Base-by-base conservation (phyloP, 2,113 vertebrate genomes). In the Dipodomys spectabilis region DNA sequence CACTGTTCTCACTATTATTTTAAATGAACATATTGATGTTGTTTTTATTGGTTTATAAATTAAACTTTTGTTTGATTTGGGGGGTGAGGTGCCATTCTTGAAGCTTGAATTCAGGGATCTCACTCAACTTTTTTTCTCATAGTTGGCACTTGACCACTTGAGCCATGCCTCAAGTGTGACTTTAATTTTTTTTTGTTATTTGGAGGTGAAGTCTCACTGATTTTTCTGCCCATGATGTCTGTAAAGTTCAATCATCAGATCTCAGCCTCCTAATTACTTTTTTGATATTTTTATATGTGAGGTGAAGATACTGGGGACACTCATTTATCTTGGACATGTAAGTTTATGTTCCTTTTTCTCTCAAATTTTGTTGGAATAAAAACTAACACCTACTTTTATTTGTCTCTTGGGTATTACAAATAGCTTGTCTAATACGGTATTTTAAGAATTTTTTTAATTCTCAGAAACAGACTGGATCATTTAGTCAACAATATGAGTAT, bases 331-430 rank as follows among this genome's bases (percentile, higher is more conserved):
- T 82, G 57, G 79, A 62, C 16, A 11, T 86, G 32, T 13, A 79
- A 74, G 28, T 79, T 53, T 1, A 20, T 9, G 4, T 64, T 39
- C 0, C 0, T 53, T 72, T 67, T 80, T 81, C 9, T n/a, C 69
- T 15, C 45, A 91, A 45, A 93, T 67, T 93, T 82, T 77, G 18
- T 65, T 57, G 1, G 67, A 87, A 73, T 22, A 49, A 11, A 72
- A 91, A 83, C 19, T 11, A 67, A 35, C 28, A 44, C 35, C 9
- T 65, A 45, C 5, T 60, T 82, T 83, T 22, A 82, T 82, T 72
- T 71, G 67, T 49, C 86, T 90, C 57, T 86, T 90, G 23, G 35
- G 65, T 39, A 27, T 65, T 90, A 90, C 86, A 82, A 93, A 11
- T 11, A n/a, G 20, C 39, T 28, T 19, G 60, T 62, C 20, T 62